Conservation (phyloP, 2,797 vertebrate genomes). For the Morelia viridis region DNA sequence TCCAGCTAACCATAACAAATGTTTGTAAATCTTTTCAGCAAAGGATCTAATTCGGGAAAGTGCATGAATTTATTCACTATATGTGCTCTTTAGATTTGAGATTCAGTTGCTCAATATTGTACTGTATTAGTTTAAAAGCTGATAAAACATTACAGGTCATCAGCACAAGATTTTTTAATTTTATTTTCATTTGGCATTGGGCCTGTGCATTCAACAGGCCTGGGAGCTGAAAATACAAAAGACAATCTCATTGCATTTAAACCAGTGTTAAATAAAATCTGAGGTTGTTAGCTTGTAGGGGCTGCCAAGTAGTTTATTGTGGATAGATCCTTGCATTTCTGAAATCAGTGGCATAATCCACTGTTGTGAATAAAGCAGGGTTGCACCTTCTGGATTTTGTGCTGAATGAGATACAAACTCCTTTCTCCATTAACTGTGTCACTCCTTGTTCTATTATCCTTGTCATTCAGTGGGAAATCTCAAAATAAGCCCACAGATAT, state of each 20-base stretch:
- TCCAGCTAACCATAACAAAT: slow-evolving; percentile 1
- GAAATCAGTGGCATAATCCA: not conserved
- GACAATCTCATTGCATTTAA: not conserved
- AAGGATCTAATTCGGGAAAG: slow-evolving; percentile 16
- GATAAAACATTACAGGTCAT: slow-evolving; percentile 26
- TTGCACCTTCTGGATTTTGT: slow-evolving; percentile 8
- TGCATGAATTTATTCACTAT: slow-evolving; percentile 27
- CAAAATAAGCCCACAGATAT: not conserved
- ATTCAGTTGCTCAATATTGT: not conserved
- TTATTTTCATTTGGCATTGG: not conserved
- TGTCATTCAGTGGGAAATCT: not conserved
- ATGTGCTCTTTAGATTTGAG: not conserved
- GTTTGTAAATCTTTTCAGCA: not conserved
- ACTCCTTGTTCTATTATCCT: slow-evolving; percentile 19
- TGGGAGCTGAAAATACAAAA: slow-evolving; percentile 2
- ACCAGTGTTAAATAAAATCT: slow-evolving; percentile 1
- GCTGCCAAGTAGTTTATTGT: slow-evolving; percentile 1
- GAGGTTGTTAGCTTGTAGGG: not conserved
- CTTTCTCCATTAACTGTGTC: not conserved
- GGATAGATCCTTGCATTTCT: not conserved
- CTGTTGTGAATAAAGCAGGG: not conserved
- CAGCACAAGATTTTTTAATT: not conserved
- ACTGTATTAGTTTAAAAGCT: slow-evolving; percentile 19
- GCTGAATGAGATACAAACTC: not conserved
- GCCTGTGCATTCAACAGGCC: not conserved